Evolutionary conservation across 2,888 invertebrate genomes (phyloP), one percentile per base, ranked within the genome.

Genomic region (Lasioglossum villosulum): DNA sequence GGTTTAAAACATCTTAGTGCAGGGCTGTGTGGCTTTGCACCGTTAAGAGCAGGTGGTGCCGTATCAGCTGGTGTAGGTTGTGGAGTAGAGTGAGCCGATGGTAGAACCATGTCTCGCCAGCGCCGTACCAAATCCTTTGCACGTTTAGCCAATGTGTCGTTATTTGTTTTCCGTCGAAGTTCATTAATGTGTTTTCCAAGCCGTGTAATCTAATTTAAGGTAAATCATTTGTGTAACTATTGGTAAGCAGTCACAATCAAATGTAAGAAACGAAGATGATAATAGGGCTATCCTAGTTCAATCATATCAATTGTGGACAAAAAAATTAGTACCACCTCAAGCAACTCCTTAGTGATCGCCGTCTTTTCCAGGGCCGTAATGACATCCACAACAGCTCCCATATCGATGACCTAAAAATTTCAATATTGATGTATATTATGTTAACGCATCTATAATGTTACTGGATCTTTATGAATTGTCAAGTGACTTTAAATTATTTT

Each of bases 121-220:
- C 97, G 96, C 93, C 98, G 98, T 82, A 99, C 97, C 95, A 99
- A 96, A 94, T 98, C 98, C 95, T 99, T 99, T 82, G 98, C 98
- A 90, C 99, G 97, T 93, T 98, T 97, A 78, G 99, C 98, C 95
- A 99, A 96, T 85, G 96, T 96, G 90, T 98, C 98, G 95, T 98
- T 98, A 83, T 96, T 96, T 68, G 98, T 98, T 95, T 98, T 98
- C 84, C 98, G 96, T 80, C 99, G 97, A 77, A 99, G 96, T 95
- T 98, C 98, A 95, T 99, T 99, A 95, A 99, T 98, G 95, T 98
- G 97, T 95, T 98, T 98, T 66, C 99, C 99, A 95, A 99, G 96
- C 97, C 99, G 96, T 96, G 99, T 99, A 97, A 97, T 97, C 98
- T 98, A 96, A 80, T 84, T 84, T 59, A 45, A 59, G 34, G n/a